These are phyloP conservation scores for Junco hyemalis DNA, from an alignment of 2,113 vertebrate genomes.

Conservation along the genomic window DNA sequence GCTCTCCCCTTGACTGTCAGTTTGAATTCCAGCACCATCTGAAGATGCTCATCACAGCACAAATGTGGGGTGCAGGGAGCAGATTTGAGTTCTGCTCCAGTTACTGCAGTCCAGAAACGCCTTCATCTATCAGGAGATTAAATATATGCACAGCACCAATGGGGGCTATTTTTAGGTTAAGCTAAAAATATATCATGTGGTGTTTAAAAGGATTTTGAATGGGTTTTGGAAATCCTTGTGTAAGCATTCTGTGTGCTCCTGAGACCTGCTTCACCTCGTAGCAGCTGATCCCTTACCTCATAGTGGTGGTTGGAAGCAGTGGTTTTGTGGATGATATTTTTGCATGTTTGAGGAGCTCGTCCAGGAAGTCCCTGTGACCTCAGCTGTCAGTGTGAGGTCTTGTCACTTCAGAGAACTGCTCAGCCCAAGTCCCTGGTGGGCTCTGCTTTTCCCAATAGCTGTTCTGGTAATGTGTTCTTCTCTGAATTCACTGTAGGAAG, in stretches of 20 bases:
- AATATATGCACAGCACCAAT: neutral
- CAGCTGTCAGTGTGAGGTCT: neutral
- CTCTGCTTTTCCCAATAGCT: neutral
- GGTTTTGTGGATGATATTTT: neutral
- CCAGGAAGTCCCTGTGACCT: fast-evolving
- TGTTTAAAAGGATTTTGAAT: neutral
- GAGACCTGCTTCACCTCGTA: neutral
- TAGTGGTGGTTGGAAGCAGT: neutral
- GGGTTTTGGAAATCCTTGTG: neutral
- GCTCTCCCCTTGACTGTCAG: neutral
- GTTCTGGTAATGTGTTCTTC: neutral
- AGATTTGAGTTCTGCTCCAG: conserved; percentile 39
- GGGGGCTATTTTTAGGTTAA: conserved; percentile 20
- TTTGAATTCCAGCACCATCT: neutral
- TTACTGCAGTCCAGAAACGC: conserved; percentile 1
- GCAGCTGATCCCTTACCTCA: neutral
- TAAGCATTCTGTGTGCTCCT: neutral
- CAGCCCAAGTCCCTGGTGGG: neutral
- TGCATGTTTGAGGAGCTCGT: neutral
- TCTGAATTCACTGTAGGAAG: neutral
- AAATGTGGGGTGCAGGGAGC: neutral
- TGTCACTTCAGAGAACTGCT: neutral
- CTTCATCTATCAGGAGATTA: neutral
- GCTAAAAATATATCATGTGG: neutral
- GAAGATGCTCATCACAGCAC: conserved; percentile 12